A percentile compares a stretch with the other conserved stretches of the same genome.
Evolutionary conservation across 2,797 vertebrate species (phyloP).

Genomic region (Bucorvus abyssinicus): DNA sequence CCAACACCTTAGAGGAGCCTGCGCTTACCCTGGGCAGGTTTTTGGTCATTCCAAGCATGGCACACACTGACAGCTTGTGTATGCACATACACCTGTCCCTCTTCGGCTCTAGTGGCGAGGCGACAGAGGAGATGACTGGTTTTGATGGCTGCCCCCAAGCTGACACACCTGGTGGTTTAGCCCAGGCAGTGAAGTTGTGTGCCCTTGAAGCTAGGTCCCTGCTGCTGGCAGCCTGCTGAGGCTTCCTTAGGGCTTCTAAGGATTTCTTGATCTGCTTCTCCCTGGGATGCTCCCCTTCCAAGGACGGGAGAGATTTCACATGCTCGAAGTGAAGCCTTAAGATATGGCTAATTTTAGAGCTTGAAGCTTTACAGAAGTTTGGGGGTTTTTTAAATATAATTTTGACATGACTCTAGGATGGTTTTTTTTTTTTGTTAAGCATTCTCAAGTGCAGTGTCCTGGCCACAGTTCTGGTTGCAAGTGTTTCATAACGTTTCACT

Average conservation of each 20-base stretch:
- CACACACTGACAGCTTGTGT: neutral
- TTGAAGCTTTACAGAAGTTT: neutral
- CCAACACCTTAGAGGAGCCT: neutral
- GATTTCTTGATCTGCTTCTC: neutral
- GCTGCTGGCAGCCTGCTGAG: neutral
- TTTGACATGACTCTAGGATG: rapidly evolving
- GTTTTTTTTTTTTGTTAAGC: rapidly evolving
- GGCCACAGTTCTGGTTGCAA: neutral
- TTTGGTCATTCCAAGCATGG: neutral
- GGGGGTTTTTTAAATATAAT: neutral
- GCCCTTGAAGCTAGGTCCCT: neutral
- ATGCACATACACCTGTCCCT: neutral
- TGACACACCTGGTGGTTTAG: neutral
- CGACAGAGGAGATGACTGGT: neutral
- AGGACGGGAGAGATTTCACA: neutral
- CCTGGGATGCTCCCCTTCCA: neutral
- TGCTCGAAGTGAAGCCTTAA: neutral
- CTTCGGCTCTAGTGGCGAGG: neutral
- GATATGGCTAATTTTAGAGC: neutral
- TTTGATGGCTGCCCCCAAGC: neutral
- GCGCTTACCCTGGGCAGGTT: neutral
- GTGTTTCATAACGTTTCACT: neutral
- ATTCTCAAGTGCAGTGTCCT: neutral
- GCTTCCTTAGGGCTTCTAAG: neutral
- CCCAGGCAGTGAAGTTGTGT: neutral